Percentiles rank a stretch among this genome's conserved stretches.
Evolutionary conservation across 2,888 invertebrate species (phyloP).

Genomic region (Platycheirus rosarum): DNA sequence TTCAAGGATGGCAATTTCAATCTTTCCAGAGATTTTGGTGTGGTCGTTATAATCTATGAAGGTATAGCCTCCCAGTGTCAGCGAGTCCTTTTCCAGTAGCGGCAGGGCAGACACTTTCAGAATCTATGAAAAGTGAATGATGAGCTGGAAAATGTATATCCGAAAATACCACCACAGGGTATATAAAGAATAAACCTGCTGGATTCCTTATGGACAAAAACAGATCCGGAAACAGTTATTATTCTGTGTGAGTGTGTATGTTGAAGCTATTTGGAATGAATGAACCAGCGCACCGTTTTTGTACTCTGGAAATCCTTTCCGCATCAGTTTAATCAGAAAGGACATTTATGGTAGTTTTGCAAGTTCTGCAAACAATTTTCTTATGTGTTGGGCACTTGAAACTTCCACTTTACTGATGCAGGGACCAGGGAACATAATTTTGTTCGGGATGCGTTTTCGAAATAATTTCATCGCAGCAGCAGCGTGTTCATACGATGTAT

Average conservation of each 20-base stretch:
- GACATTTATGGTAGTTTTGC: slow-evolving; percentile 38
- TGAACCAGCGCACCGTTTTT: not conserved
- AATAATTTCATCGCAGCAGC: slow-evolving; percentile 32
- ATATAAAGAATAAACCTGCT: slow-evolving; percentile 9
- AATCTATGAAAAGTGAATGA: slow-evolving; percentile 39
- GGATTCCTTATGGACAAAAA: slow-evolving; percentile 18
- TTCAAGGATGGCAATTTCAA: slow-evolving; percentile 35
- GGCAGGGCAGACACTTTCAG: not conserved
- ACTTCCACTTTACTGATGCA: slow-evolving; percentile 35
- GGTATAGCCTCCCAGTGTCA: not conserved
- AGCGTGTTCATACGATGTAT: not conserved
- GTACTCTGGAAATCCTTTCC: slow-evolving; percentile 29
- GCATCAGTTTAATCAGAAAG: slow-evolving; percentile 58
- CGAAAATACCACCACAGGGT: slow-evolving; percentile 37
- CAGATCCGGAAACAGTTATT: not conserved
- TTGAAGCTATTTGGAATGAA: not conserved
- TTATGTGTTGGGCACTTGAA: slow-evolving; percentile 38
- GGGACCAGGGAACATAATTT: slow-evolving; percentile 10
- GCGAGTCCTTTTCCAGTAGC: not conserved
- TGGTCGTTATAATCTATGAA: not conserved
- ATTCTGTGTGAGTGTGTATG: not conserved
- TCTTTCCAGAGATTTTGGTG: slow-evolving; percentile 6
- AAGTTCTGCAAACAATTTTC: slow-evolving; percentile 42
- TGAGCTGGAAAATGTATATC: slow-evolving; percentile 30
- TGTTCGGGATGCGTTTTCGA: slow-evolving; percentile 25